Percentiles rank a stretch among this genome's conserved stretches.
Evolutionary conservation across 2,113 vertebrate genomes (phyloP).

Genomic region (Oceanites oceanicus): DNA sequence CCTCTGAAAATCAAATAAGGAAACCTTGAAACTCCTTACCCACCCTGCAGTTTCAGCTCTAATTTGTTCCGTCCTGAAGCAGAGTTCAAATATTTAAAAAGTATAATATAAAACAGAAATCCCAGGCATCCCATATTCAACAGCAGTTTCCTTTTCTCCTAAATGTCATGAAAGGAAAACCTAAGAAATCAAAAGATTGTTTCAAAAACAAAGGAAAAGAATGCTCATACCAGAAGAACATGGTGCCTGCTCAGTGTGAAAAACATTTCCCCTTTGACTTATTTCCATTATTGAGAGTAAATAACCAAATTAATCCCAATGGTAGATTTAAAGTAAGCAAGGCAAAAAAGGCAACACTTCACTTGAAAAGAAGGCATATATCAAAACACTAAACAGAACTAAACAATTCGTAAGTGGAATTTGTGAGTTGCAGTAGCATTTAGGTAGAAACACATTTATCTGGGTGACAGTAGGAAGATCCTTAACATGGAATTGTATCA

Average conservation of each 20-base stretch:
- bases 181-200: conserved; percentile 53
- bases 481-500: neutral
- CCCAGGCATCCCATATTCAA: conserved; percentile 38
- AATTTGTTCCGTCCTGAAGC: conserved; percentile 53
- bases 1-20: conserved; percentile 57
- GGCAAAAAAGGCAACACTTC: conserved; percentile 18
- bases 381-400: neutral
- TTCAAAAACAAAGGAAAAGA: conserved; percentile 66
- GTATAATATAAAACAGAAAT: conserved; percentile 64
- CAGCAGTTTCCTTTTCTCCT: conserved; percentile 59
- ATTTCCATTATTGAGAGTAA: conserved; percentile 43
- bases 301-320: conserved; percentile 22
- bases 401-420: neutral
- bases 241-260: conserved; percentile 8
- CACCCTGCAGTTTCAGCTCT: conserved; percentile 23
- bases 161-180: conserved; percentile 49
- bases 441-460: neutral
- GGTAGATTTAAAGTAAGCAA: conserved; percentile 31
- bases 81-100: conserved; percentile 58
- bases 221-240: conserved; percentile 14
- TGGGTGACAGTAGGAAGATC: neutral
- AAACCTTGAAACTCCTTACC: conserved; percentile 46
- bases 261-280: conserved; percentile 61
- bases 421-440: neutral
- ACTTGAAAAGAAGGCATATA: neutral